Conservation (phyloP, 2,888 invertebrate genomes). For the Cheilosia urbana region DNA sequence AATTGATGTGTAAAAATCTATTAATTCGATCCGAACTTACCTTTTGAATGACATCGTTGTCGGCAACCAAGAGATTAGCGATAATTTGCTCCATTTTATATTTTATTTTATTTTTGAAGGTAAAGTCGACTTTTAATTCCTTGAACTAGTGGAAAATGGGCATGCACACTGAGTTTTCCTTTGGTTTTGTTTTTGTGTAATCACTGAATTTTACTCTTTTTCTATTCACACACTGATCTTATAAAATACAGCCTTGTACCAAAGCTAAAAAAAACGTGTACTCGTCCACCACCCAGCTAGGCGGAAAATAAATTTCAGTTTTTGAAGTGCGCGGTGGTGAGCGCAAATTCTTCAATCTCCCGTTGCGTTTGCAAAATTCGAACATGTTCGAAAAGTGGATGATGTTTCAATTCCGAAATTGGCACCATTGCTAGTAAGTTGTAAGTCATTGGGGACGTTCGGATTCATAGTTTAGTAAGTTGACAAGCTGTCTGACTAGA, state of each 20-base stretch:
- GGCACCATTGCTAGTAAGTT: constrained; percentile 17
- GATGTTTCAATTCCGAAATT: constrained; percentile 41
- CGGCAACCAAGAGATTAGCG: constrained; percentile 86
- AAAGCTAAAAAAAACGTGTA: constrained; percentile 57
- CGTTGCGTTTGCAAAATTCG: constrained; percentile 67
- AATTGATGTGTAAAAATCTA: constrained; percentile 7
- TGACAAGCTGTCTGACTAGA: no score
- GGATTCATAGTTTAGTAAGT: no score
- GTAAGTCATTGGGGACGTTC: no score
- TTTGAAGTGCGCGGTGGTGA: constrained; percentile 19
- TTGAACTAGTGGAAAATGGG: constrained; percentile 39
- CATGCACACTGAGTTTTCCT: constrained; percentile 57
- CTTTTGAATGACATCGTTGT: constrained; percentile 86
- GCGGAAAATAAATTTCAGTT: constrained; percentile 64
- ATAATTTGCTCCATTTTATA: constrained; percentile 86
- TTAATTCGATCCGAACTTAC: constrained; percentile 81
- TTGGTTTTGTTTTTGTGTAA: constrained; percentile 23
- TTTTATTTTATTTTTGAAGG: constrained; percentile 15
- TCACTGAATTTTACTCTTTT: constrained; percentile 34
- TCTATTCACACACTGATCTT: constrained; percentile 33
- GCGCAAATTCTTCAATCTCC: constrained; percentile 3
- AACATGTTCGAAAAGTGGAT: constrained; percentile 9
- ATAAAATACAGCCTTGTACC: constrained; percentile 37
- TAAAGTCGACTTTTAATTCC: neutral
- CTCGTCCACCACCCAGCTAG: constrained; percentile 67